Evolutionary conservation across 2,113 vertebrate genomes (phyloP).

Genomic region (Aspiorhynchus laticeps): DNA sequence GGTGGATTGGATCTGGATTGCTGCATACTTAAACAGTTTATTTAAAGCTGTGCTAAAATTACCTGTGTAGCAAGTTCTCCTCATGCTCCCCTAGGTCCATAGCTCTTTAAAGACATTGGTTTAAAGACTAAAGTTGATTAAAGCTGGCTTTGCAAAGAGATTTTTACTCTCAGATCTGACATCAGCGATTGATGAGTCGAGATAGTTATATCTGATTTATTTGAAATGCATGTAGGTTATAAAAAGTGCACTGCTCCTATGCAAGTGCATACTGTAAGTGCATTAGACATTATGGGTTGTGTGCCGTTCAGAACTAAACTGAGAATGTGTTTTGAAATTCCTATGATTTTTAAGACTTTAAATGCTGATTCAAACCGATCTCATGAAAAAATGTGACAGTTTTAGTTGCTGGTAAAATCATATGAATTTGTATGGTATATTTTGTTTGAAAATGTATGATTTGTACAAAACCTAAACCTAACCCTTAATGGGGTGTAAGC

Average conservation of each 20-base stretch:
- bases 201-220: neutral
- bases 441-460: neutral
- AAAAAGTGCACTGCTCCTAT: neutral
- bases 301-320: neutral
- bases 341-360: neutral
- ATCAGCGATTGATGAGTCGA: neutral
- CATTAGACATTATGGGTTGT: neutral
- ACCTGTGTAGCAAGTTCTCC: neutral
- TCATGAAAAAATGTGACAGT: neutral
- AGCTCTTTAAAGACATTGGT: neutral
- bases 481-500: neutral
- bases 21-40: constrained; percentile 29
- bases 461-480: neutral
- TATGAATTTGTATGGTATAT: neutral
- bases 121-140: constrained; percentile 1
- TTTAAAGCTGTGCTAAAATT: neutral
- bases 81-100: neutral
- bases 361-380: neutral
- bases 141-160: neutral
- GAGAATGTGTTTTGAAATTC: neutral
- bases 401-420: neutral
- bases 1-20: neutral
- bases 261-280: neutral
- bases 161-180: constrained; percentile 6
- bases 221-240: neutral